phyloP scores from a whole-genome alignment of 2,797 vertebrate genomes.

The Bufotes viridis region DNA sequence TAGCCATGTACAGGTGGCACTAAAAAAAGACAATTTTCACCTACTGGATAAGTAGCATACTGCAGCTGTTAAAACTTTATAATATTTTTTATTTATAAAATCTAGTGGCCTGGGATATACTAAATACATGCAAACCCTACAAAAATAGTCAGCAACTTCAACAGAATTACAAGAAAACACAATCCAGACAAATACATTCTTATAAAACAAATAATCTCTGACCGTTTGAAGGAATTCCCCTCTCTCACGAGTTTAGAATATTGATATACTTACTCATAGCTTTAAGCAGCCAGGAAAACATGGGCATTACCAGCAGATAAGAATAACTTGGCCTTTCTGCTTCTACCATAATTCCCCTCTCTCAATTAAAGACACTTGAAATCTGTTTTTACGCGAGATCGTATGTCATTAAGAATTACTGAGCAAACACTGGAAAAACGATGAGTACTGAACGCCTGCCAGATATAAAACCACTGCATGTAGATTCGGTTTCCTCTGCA shows the following conservation, averaged over 20 bases:
- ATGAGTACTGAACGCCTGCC: conserved; percentile 10
- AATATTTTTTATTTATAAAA: neutral
- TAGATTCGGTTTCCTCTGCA: conserved; percentile 18
- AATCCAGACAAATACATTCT: neutral
- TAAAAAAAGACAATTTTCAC: neutral
- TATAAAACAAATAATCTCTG: neutral
- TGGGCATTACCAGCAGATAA: conserved; percentile 15
- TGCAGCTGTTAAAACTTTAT: neutral
- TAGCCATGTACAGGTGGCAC: no score
- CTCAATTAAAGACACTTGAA: conserved; percentile 17
- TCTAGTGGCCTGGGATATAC: neutral
- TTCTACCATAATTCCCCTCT: neutral
- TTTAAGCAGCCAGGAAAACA: neutral
- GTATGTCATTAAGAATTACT: neutral
- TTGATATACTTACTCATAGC: neutral
- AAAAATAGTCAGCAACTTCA: neutral
- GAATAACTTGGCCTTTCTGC: conserved; percentile 4
- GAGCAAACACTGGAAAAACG: conserved; percentile 17
- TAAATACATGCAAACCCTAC: neutral
- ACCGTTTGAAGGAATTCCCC: neutral
- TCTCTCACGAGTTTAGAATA: neutral
- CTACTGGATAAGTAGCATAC: neutral
- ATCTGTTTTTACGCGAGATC: conserved; percentile 1
- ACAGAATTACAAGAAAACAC: neutral
- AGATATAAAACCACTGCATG: conserved; percentile 30